These are phyloP conservation scores for Orchesellides sinensis DNA, from an alignment of 2,888 invertebrate genomes.

Conservation along the genomic window DNA sequence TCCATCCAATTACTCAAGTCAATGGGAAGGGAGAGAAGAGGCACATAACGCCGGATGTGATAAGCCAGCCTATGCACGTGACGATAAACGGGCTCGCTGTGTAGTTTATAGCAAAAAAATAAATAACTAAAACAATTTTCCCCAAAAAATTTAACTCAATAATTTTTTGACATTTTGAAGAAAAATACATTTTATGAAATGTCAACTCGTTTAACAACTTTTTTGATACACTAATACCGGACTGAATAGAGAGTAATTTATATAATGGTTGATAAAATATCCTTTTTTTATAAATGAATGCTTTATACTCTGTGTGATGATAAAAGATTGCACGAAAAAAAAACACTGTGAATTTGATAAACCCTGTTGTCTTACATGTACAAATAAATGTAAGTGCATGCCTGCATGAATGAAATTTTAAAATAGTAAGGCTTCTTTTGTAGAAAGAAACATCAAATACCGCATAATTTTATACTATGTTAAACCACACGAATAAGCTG, in stretches of 20 bases:
- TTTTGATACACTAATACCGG: constrained; percentile 40
- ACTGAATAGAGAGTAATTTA: constrained; percentile 62
- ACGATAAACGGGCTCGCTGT: constrained; percentile 76
- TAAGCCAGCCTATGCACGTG: constrained; percentile 75
- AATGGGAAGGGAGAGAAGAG: constrained; percentile 67
- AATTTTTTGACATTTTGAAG: constrained; percentile 5
- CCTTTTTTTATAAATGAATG: constrained; percentile 37
- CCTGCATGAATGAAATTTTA: constrained; percentile 1
- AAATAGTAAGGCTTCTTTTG: too few species aligned
- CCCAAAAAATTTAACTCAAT: constrained; percentile 17
- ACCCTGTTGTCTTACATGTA: constrained; percentile 66
- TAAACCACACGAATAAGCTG: too few species aligned
- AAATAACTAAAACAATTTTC: background rate
- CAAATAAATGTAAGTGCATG: constrained; percentile 55
- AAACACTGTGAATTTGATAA: constrained; percentile 64
- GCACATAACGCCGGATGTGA: constrained; percentile 73
- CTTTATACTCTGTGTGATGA: constrained; percentile 39
- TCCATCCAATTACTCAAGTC: constrained; percentile 51
- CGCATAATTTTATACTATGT: too few species aligned
- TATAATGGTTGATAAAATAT: constrained; percentile 11
- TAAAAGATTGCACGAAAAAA: constrained; percentile 23
- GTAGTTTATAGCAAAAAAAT: too few species aligned
- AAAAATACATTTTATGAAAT: constrained; percentile 1
- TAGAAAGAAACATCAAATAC: too few species aligned
- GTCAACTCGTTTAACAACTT: constrained; percentile 30